Base-by-base conservation (phyloP, 35 echinoderm and acorn worm species). In the Lytechinus variegatus region DNA sequence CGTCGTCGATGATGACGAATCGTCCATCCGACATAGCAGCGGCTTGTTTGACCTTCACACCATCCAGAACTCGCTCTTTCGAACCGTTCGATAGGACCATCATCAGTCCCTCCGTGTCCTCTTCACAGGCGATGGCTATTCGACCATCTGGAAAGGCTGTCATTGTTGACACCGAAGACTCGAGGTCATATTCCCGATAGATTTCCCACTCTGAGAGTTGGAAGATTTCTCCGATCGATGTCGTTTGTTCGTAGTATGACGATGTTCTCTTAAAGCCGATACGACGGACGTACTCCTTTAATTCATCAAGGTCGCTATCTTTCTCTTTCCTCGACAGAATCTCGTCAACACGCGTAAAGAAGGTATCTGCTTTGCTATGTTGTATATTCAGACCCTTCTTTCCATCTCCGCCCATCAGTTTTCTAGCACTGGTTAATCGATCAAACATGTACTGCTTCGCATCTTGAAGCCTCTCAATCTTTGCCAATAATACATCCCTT, bases 171-270 rank as follows among this genome's bases (percentile, higher is more conserved):
- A 93, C 92, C 9, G 92, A 9, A 4, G 92, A 93, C n/a, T 27
- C n/a, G 52, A 93, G 92, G 92, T 93, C 92, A 27, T 55, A 57
- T 93, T 93, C 4, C 2, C 92, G 92, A 27, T 33, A 55, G 16
- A 57, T 54, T 54, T 93, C 92, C 92, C 92, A 93, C 12, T 57
- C 92, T 3, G 92, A 93, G 13, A 93, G 54, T 57, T 93, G 92
- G 92, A 93, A 93, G 54, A 93, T n/a, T 93, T 93, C 92, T 12
- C 92, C 92, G 52, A 93, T 57, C 29, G 52, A 11, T 93, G 92
- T 54, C 14, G 54, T 93, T 27, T 93, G 92, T 54, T 93, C 92
- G 11, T 4, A 93, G 54, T 4, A 53, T 4, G 92, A 93, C 5
- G 24, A 5, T 3, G 92, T 10, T 54, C 92, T 33, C 54, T 57